A percentile compares a stretch with the other conserved stretches of the same genome.
Evolutionary conservation across 2,113 vertebrate species (phyloP).

Genomic region (Gadus macrocephalus): DNA sequence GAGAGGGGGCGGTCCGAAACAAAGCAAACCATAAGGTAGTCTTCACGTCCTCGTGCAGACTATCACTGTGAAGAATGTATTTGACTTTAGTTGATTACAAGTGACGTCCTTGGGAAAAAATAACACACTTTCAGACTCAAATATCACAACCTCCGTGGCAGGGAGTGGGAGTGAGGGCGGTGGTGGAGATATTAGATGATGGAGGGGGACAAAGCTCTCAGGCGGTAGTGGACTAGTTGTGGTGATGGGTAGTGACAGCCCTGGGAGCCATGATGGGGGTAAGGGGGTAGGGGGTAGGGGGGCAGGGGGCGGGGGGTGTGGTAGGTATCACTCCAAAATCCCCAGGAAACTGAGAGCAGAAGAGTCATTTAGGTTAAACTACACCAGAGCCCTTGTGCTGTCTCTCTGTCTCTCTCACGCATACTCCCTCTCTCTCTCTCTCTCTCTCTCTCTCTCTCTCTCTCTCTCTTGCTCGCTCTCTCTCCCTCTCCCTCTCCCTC

Average conservation of each 20-base stretch:
- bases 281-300: slow-evolving; percentile 4
- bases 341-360: slow-evolving; percentile 33
- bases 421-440: background rate
- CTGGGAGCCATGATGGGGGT: slow-evolving; percentile 54
- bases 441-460: slow-evolving; percentile 1
- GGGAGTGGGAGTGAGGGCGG: too few species aligned
- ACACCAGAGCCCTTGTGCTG: slow-evolving; percentile 22
- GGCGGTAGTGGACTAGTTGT: slow-evolving; percentile 62
- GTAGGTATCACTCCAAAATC: slow-evolving; percentile 48
- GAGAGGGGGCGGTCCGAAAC: too few species aligned
- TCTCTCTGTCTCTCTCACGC: slow-evolving; percentile 23
- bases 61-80: too few species aligned
- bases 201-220: slow-evolving; percentile 51
- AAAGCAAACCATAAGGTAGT: too few species aligned
- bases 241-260: slow-evolving; percentile 65
- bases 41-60: too few species aligned
- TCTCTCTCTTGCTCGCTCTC: background rate
- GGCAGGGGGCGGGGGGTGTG: too few species aligned
- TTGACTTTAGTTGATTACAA: too few species aligned
- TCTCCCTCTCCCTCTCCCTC: too few species aligned
- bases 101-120: too few species aligned
- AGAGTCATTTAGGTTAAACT: slow-evolving; percentile 53
- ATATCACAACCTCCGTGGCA: too few species aligned
- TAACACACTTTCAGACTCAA: too few species aligned
- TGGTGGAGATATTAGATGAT: too few species aligned